Evolutionary conservation across 2,888 invertebrate species (phyloP), one percentile per base, ranked within the genome.

Genomic region (Campaea margaritaria): DNA sequence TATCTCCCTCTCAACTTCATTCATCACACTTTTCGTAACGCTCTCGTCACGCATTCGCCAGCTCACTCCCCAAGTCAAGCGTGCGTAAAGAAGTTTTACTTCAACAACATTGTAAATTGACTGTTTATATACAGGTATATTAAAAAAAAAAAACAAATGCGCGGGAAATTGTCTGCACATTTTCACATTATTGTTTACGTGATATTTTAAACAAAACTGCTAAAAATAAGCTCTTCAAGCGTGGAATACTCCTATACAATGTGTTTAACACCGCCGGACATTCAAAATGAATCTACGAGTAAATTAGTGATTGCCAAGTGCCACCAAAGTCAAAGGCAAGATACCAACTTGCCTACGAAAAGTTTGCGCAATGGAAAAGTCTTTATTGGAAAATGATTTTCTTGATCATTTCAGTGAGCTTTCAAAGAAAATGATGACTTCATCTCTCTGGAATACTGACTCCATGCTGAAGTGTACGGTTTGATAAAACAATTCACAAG

Each of bases 401-500:
- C 9, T 41, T 14, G 41, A 21, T 43, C 21, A 31, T 50, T 50
- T 42, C 42, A 15, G 34, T 11, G 50, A 50, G 2, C 28, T 51
- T 15, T n/a, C 31, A 11, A 34, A 51, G 43, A 42, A 43, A 42
- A 31, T 13, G 7, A 41, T 42, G n/a, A 16, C 42, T 2, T 28
- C 51, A 42, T 28, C 28, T n/a, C 34, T 51, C 9, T 34, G 43
- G 31, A 31, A 16, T n/a, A 42, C 28, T 21, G 41, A 42, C 27
- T 21, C 42, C 11, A 50, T 27, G 41, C 41, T 51, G 12, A 43
- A 51, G 21, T 43, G 43, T 43, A 41, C 31, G n/a, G 43, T 21
- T 43, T 21, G 21, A 4, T 43, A 12, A 43, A 43, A 12, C 43
- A 31, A 43, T 21, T 21, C 21, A 12, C 16, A 43, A 3, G 1